Evolutionary conservation across 2,797 vertebrate genomes (phyloP), one percentile per base, ranked within the genome.

Genomic region (Tenualosa ilisha): DNA sequence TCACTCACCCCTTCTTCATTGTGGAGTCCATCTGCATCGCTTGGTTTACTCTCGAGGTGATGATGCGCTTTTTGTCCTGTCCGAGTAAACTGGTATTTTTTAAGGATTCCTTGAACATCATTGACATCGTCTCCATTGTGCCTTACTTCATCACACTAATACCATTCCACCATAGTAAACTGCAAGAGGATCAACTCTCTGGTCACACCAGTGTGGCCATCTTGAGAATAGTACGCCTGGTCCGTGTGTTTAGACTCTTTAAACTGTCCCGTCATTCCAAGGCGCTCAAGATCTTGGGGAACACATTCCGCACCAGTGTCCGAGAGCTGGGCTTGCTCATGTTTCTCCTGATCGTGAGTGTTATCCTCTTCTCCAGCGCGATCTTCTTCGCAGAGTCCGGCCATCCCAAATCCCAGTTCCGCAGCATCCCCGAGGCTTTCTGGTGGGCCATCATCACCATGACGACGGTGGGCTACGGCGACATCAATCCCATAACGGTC

Each of bases 371-470:
- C 94, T 99, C 98, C 92, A 99, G 98, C 85, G 97, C 97, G 3
- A 97, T 99, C 88, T 99, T 97, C 92, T 99, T 99, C 0, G 97
- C 98, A 0, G 98, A 99, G 93, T 97, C 97, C 0, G 97, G 98
- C 88, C 97, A 98, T 86, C 97, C 97, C 89, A 94, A 3, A 1
- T 97, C 97, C 6, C 97, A 98, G 92, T 98, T 99, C 93, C 97
- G 97, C 79, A 98, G 97, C 95, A 98, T 99, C 95, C 98, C 98
- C 0, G 97, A 99, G 93, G 97, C 98, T 0, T 99, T 99, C 89
- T 99, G 97, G 98, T 98, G 98, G 98, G 98, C 98, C 4, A 97
- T 99, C 83, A 97, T 98, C 87, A 99, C 98, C 90, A 98, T 99
- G 98, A 99, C 98, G 53, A 99, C 98, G 8, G 98, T 99, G 89